Base-by-base conservation (phyloP, 2,113 vertebrate species). In the Ictidomys tridecemlineatus region DNA sequence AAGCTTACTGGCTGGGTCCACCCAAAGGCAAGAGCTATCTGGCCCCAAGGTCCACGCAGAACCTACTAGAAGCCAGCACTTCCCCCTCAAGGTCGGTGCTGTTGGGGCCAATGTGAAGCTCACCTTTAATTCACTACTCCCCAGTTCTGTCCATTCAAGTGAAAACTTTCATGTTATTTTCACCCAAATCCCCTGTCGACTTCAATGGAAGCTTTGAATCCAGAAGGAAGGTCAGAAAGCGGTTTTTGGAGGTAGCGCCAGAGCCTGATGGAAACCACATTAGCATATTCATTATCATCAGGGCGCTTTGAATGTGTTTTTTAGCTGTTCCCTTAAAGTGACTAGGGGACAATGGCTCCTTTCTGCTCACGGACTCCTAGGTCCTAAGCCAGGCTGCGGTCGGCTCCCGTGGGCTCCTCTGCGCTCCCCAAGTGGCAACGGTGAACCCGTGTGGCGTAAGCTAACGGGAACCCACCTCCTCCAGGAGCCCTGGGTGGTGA, bases 261-360 rank as follows among this genome's bases (percentile, higher is more conserved):
- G 85, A 53, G 20, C 94, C 89, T 53, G 45, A 4, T 97, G 94
- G 96, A 97, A 92, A 96, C 88, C 80, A 90, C 42, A 98, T 98
- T 98, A 97, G 95, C 97, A 98, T 98, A 97, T 90, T 97, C 96
- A 97, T 97, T 97, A 97, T 96, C 97, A 94, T 88, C 96, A 94
- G 39, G 56, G 67, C 32, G 65, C 90, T 97, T 97, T 98, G 95
- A 97, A 89, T 92, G 95, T 93, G 76, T 78, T 86, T 95, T 89
- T 79, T 58, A 80, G 87, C 95, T 90, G 45, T 82, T 98, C 96
- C 90, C 84, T 97, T 97, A 61, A 97, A 97, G 96, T 82, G 84
- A 95, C 37, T 86, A 10, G 14, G 77, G 28, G 42, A 95, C 97
- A 96, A 78, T 42, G 88, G 67, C 53, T 92, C 90, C 89, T 96